phyloP scores from a whole-genome alignment of 1,140 invertebrate species.

The Diploscapter pachys region DNA sequence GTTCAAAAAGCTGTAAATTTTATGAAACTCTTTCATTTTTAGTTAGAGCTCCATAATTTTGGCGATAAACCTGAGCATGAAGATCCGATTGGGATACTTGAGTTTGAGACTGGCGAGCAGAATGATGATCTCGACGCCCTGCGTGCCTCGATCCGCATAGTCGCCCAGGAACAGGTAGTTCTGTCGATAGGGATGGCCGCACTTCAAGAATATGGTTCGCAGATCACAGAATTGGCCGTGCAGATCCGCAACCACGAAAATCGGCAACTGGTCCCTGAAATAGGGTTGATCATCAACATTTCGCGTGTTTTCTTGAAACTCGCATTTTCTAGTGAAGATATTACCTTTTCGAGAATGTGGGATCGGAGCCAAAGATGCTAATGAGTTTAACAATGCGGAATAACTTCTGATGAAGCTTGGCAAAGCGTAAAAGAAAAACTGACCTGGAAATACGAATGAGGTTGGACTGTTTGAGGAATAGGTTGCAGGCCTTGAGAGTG shows the following conservation, averaged over 20 bases:
- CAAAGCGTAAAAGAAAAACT: neutral
- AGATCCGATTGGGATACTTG: slow-evolving; percentile 81
- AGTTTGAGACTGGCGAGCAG: slow-evolving; percentile 28
- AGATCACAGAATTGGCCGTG: slow-evolving; percentile 35
- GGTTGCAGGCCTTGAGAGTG: slow-evolving; percentile 70
- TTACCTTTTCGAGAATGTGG: too few relatives aligned
- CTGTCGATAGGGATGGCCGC: slow-evolving; percentile 15
- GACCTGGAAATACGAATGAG: slow-evolving; percentile 81
- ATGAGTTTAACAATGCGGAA: slow-evolving; percentile 8
- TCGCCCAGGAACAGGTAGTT: slow-evolving; percentile 42
- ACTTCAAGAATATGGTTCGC: slow-evolving; percentile 27
- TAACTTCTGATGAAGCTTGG: slow-evolving; percentile 3
- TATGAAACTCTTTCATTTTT: too few relatives aligned
- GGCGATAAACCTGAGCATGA: slow-evolving; percentile 55
- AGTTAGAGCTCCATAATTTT: too few relatives aligned
- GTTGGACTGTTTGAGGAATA: slow-evolving; percentile 86
- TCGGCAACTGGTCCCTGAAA: slow-evolving; percentile 64
- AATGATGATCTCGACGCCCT: slow-evolving; percentile 32
- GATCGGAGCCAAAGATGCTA: neutral
- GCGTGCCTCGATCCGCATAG: slow-evolving; percentile 41
- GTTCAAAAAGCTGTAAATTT: too few relatives aligned
- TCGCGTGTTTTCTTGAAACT: neutral
- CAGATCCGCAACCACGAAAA: slow-evolving; percentile 91
- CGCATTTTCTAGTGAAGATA: too few relatives aligned
- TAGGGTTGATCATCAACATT: slow-evolving; percentile 9